phyloP scores from a whole-genome alignment of 2,797 vertebrate genomes.

The Myoxocephalus aenaeus region DNA sequence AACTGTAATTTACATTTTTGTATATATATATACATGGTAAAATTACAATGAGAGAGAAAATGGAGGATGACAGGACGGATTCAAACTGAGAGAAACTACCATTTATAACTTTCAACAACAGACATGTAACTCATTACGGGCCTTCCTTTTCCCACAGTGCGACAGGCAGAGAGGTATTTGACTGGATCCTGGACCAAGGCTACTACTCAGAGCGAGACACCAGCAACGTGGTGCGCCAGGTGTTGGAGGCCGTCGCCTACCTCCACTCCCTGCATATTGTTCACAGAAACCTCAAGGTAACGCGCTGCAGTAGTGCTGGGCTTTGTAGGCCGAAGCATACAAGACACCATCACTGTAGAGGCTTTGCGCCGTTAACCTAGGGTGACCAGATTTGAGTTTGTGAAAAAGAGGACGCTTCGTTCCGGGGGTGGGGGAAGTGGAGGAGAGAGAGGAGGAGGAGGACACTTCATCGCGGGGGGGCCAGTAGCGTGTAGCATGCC shows the following conservation, averaged over 20 bases:
- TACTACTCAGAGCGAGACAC: slow-evolving; percentile 98
- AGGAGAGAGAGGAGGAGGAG: too few relatives aligned
- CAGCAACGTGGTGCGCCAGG: slow-evolving; percentile 97
- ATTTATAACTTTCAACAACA: background rate
- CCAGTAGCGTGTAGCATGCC: too few relatives aligned
- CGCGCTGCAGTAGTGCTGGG: background rate
- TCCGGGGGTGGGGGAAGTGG: too few relatives aligned
- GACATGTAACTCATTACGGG: background rate
- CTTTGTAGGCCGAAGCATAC: background rate
- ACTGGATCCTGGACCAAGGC: slow-evolving; percentile 99
- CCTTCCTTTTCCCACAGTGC: slow-evolving; percentile 82
- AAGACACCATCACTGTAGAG: background rate
- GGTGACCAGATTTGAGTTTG: too few relatives aligned
- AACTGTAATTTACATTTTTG: slow-evolving; percentile 26
- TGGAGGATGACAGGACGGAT: background rate
- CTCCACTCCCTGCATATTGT: slow-evolving; percentile 96
- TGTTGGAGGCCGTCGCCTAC: slow-evolving; percentile 97
- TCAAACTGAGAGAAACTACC: background rate
- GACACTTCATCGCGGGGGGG: too few relatives aligned
- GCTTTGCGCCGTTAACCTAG: background rate
- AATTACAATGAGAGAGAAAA: background rate
- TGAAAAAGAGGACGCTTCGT: too few relatives aligned
- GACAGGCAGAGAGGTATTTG: slow-evolving; percentile 97
- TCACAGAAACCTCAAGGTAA: slow-evolving; percentile 98
- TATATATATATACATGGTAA: background rate